Conservation (phyloP, 2,888 invertebrate species). For the Siphonodentalium dalli region DNA sequence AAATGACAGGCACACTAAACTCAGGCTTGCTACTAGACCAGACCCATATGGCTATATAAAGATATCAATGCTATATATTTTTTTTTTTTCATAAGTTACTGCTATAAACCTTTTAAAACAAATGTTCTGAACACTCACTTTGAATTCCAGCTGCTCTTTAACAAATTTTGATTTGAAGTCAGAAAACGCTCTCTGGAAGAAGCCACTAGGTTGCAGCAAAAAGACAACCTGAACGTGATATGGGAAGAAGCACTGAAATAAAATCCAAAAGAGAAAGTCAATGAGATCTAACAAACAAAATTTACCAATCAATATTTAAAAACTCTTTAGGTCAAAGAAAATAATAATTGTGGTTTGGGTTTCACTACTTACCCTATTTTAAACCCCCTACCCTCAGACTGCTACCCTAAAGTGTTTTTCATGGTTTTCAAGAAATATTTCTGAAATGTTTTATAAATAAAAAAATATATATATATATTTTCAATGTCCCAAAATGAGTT, state of each 20-base stretch:
- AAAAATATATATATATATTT: neutral
- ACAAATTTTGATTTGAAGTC: slow-evolving; percentile 84
- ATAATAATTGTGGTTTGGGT: too few species aligned
- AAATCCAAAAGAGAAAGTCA: neutral
- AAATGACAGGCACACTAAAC: too few species aligned
- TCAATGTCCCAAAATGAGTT: neutral
- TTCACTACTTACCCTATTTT: too few species aligned
- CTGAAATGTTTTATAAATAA: neutral
- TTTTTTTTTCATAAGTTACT: neutral
- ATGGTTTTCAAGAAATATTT: too few species aligned
- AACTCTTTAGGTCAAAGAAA: too few species aligned
- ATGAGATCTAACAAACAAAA: neutral
- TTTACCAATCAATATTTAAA: too few species aligned
- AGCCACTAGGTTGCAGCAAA: slow-evolving; percentile 89
- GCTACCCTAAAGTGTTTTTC: too few species aligned
- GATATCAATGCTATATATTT: too few species aligned
- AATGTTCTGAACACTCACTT: slow-evolving; percentile 69
- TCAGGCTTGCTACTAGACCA: too few species aligned
- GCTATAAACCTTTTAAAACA: neutral
- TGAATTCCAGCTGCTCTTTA: slow-evolving; percentile 90
- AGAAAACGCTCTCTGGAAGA: slow-evolving; percentile 93
- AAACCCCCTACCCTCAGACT: too few species aligned
- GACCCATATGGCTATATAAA: too few species aligned
- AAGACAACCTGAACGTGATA: slow-evolving; percentile 93
- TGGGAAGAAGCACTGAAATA: slow-evolving; percentile 85